Evolutionary conservation across 2,113 vertebrate species (phyloP), one percentile per base, ranked within the genome.

Genomic region (Cnemophilus loriae): DNA sequence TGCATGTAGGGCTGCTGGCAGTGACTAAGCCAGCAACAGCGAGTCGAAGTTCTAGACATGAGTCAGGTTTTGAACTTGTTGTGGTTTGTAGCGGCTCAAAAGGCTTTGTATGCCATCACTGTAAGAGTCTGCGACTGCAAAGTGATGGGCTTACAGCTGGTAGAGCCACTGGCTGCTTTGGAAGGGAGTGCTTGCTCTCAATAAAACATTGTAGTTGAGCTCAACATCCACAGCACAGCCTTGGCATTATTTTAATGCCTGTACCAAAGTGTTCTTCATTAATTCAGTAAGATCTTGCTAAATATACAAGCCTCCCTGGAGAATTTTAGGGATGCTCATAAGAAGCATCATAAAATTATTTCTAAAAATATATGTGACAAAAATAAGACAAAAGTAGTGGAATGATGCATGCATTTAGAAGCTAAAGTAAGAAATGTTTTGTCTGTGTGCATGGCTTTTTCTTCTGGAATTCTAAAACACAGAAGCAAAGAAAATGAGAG

Each of bases 21-120:
- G 19, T 47, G 91, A 89, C 90, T 96, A 89, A 81, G 53, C 33
- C 26, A 42, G 86, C 55, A 76, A 92, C 52, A 84, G 63, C 4
- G 11, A 85, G 52, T 10, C 21, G 3, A 84, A 47, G 64, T 67
- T 94, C 75, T 93, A 94, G 94, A 91, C 91, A 26, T 94, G 90
- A 96, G 87, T 67, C 87, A 61, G 55, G 68, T 93, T 91, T 89
- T 87, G 87, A 82, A 95, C 83, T 87, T 90, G 63, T 87, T 92
- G 88, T 73, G 84, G 89, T 90, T 93, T 92, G 55, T 93, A 91
- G 90, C 11, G 16, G 73, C 94, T 86, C 90, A 73, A 61, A 84
- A 61, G 63, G 90, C 87, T 81, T 87, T 93, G 78, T 78, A 68
- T 9, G 26, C 61, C 64, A 94, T 81, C 80, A 9, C 27, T 33